Evolutionary conservation across 2,113 vertebrate genomes (phyloP), one percentile per base, ranked within the genome.

Genomic region (Muntiacus reevesi): DNA sequence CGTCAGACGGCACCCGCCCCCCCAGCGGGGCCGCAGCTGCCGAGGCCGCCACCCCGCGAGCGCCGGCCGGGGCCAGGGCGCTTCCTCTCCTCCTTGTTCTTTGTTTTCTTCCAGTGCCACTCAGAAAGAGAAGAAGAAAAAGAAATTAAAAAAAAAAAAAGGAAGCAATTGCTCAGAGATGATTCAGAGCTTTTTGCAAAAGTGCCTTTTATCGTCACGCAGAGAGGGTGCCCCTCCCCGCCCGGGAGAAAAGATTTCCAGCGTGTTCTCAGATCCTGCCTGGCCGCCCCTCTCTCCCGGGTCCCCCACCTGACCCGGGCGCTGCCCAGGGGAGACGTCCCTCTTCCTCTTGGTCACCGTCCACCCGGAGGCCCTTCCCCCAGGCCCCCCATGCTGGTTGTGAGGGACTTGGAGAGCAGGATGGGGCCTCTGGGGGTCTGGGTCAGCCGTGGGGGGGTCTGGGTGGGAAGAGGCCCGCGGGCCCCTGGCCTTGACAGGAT

Each of bases 171-270:
- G 64, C 90, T 95, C 59, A 27, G 85, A 74, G 60, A 81, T 94
- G 81, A 98, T 98, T 97, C 97, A 95, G 83, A 95, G 97, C 76
- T 97, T 97, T 98, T 96, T 97, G 64, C 84, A 33, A 85, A 95
- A 87, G 88, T 71, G 64, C 91, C 88, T 98, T 97, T 94, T 97
- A 79, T 92, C 83, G 83, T 97, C 92, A 89, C 74, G 36, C 55
- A 59, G 93, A 96, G 95, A 97, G 94, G 88, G 97, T 94, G 79
- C 91, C 94, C 36, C 52, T 5, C 43, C 55, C 45, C 2, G 1
- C 25, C 1, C 1, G 0, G 55, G 27, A 40, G 83, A 28, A 40
- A 16, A 2, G 1, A 1, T 17, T n/a, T 47, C 50, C 64, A 50
- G 91, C 54, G 10, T 3, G 0, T 60, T 60, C 33, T 23, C 23